Base-by-base conservation (phyloP, 1,140 invertebrate species). In the Uloborus diversus region DNA sequence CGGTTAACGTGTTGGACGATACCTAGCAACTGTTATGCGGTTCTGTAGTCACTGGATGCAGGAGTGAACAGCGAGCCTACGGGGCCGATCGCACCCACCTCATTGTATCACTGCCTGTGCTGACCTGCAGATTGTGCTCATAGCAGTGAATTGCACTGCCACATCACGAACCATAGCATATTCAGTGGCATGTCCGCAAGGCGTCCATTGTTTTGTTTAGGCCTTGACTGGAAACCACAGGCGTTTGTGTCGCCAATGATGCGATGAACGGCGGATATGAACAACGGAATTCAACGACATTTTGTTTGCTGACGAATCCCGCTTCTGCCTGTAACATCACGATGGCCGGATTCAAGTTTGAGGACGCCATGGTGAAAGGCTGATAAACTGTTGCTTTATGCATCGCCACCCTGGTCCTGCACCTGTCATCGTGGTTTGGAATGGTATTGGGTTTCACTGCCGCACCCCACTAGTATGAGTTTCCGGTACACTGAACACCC, bases 181-280 rank as follows among this genome's bases (percentile, higher is more conserved):
- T 4, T 28, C 27, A 61, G 14, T 28, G 57, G 57, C 42, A 23
- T 66, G 33, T 71, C 17, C 27, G 47, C 49, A 9, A 71, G 68
- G 57, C 27, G 4, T 71, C 20, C 49, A 71, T 71, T 71, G 23
- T 51, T 71, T 25, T 28, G 49, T 4, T 42, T 71, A 53, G n/a
- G 47, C 47, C 27, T 68, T 35, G 25, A 71, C 47, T 32, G n/a
- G n/a, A 56, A 51, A 71, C 49, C 51, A 71, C 47, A 71, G 68
- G 57, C 49, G 27, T 56, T 23, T 32, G 51, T 5, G 56, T 42
- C 30, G 47, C 23, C 32, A 68, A 27, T 68, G 65, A 33, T 68
- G 65, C 65, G 27, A 1, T 49, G 32, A 68, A 68, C 65, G 65
- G 13, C 23, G 33, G 20, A 68, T 4, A 68, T 68, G 65, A 33